Evolutionary conservation across 2,113 vertebrate species (phyloP).

Genomic region (Tylochromis polylepis): DNA sequence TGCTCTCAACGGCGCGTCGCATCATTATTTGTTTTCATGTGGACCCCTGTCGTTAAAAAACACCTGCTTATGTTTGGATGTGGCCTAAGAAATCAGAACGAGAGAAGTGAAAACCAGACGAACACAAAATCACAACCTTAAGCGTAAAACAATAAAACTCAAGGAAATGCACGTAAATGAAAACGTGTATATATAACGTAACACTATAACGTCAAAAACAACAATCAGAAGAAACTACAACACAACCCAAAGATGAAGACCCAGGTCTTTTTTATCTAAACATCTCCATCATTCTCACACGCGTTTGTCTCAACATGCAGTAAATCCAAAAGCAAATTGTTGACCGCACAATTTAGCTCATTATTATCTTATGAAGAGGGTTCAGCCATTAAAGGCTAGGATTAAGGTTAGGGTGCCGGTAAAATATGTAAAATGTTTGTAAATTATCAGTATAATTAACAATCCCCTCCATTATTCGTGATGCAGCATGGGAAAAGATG

Average conservation of each 20-base stretch:
- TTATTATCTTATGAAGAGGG: too few species aligned
- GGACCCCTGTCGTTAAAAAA: neutral
- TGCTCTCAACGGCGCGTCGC: too few species aligned
- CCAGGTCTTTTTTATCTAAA: too few species aligned
- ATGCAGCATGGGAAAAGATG: neutral
- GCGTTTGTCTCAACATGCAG: neutral
- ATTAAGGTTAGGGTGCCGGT: too few species aligned
- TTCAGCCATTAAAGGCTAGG: too few species aligned
- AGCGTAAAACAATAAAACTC: neutral
- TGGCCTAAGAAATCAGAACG: neutral
- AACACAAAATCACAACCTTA: neutral
- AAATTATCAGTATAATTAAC: neutral
- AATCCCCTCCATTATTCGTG: neutral
- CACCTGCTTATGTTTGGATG: neutral
- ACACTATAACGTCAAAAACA: too few species aligned
- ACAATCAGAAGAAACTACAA: neutral
- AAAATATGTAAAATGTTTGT: neutral
- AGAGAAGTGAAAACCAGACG: too few species aligned
- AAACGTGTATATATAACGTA: neutral
- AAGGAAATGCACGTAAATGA: neutral
- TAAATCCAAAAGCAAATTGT: neutral
- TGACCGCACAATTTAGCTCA: neutral
- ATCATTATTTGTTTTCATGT: too few species aligned
- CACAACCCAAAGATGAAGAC: neutral
- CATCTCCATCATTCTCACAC: too few species aligned